phyloP scores from a whole-genome alignment of 2,113 vertebrate species.

The Fregetta grallaria region DNA sequence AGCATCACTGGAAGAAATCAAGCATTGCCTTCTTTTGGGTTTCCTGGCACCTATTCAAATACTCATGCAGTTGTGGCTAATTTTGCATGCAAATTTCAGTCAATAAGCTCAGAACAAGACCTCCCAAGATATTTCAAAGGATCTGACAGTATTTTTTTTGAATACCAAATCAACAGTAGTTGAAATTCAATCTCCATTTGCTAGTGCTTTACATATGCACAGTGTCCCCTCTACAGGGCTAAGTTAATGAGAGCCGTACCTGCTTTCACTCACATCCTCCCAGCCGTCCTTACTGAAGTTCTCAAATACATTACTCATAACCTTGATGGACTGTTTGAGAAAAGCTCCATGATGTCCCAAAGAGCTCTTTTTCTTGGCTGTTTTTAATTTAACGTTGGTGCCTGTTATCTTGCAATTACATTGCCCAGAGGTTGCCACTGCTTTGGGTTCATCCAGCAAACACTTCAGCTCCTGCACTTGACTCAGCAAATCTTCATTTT shows the following conservation, averaged over 20 bases:
- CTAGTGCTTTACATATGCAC: conserved; percentile 93
- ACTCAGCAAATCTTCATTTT: conserved; percentile 73
- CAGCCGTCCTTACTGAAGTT: conserved; percentile 92
- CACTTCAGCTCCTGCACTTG: conserved; percentile 75
- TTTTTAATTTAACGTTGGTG: conserved; percentile 86
- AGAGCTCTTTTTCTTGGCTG: conserved; percentile 74
- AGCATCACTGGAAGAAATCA: conserved; percentile 97
- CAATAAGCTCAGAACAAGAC: conserved; percentile 99
- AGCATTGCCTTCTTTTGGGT: conserved; percentile 90
- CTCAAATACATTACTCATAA: conserved; percentile 83
- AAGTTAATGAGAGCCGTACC: conserved; percentile 96
- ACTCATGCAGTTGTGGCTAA: conserved; percentile 95
- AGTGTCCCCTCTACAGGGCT: conserved; percentile 86
- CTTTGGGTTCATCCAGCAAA: conserved; percentile 76
- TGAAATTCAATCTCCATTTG: conserved; percentile 98
- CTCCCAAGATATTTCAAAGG: conserved; percentile 99
- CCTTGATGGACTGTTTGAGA: conserved; percentile 88
- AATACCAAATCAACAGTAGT: conserved; percentile 98
- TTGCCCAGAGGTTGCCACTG: conserved; percentile 56
- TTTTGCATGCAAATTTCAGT: conserved; percentile 99
- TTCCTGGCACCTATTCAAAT: conserved; percentile 96
- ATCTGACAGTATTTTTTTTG: conserved; percentile 96
- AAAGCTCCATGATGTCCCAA: conserved; percentile 77
- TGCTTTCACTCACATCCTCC: conserved; percentile 93
- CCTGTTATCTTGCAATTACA: conserved; percentile 69